Base-by-base conservation (phyloP, 2,888 invertebrate species). In the Synergus umbraculus region DNA sequence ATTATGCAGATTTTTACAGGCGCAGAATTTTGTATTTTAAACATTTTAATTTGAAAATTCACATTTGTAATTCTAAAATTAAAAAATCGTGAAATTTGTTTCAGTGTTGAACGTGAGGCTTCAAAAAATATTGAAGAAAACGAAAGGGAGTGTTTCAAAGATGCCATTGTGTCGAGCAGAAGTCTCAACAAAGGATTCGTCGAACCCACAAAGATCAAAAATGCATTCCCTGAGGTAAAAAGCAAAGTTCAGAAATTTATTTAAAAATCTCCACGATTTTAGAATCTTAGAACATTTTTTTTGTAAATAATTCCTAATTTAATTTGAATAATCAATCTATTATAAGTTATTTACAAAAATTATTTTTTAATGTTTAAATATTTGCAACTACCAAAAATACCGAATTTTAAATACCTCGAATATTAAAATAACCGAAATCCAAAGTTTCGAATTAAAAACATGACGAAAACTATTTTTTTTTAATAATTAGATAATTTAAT, bases 61-160 rank as follows among this genome's bases (percentile, higher is more conserved):
- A 18, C n/a, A 54, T 4, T 54, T n/a, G 8, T n/a, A n/a, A 15
- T 7, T 29, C 0, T 29, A 29, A 29, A n/a, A 5, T 37, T 54
- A n/a, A 54, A 54, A n/a, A 54, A 9, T 8, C 8, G 2, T n/a
- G 2, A n/a, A 54, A 54, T 54, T 7, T n/a, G n/a, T 85, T 83
- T 15, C 84, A 91, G 91, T 84, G 91, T 91, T 60, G 91, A 91
- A 76, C 89, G 90, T 66, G 91, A 91, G 83, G 91, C 91, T n/a
- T 91, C 91, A 78, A 91, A 91, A 82, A 91, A 91, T 80, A 91
- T 91, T 81, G 91, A 91, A 80, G 91, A 91, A 81, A 91, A 91
- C 63, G 91, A 91, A 79, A 88, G 90, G 10, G 91, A 91, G 82
- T 89, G 90, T 77, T 91, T 91, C 84, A 91, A 91, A 85, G 91